These are phyloP conservation scores for Laothoe populi DNA, from an alignment of 2,888 invertebrate species.

Conservation along the genomic window DNA sequence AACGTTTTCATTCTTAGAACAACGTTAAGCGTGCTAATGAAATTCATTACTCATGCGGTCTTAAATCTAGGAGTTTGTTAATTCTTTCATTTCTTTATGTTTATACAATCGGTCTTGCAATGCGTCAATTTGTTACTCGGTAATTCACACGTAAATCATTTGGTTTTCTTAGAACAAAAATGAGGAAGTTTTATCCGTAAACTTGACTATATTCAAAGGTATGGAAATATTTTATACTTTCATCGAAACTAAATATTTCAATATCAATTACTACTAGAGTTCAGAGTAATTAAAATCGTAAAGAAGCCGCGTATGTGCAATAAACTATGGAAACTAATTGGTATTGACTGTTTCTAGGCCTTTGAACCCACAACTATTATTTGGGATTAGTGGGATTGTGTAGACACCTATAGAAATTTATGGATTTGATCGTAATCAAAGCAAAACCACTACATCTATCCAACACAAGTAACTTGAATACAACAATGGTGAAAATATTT, in stretches of 20 bases:
- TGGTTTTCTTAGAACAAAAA: background rate
- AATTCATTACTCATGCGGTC: conserved; percentile 19
- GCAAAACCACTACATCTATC: background rate
- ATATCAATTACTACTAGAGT: too few relatives aligned
- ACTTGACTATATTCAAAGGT: too few relatives aligned
- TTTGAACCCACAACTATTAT: too few relatives aligned
- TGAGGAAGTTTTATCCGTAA: background rate
- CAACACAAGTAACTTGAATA: too few relatives aligned
- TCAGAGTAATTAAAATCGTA: too few relatives aligned
- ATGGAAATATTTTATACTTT: background rate
- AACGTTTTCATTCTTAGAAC: conserved; percentile 10
- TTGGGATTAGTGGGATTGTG: too few relatives aligned
- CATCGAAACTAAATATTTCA: too few relatives aligned
- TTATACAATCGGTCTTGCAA: conserved; percentile 20
- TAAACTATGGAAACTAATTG: too few relatives aligned
- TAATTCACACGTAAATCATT: background rate
- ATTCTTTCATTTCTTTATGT: conserved; percentile 4
- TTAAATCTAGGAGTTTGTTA: conserved; percentile 19
- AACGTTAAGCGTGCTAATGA: conserved; percentile 9
- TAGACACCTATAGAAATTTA: background rate
- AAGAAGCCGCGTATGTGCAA: too few relatives aligned
- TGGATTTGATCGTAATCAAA: too few relatives aligned
- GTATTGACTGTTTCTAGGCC: too few relatives aligned
- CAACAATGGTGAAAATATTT: too few relatives aligned
- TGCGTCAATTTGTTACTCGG: conserved; percentile 8